phyloP scores from a whole-genome alignment of 2,113 vertebrate genomes.

The Xiphorhynchus elegans region DNA sequence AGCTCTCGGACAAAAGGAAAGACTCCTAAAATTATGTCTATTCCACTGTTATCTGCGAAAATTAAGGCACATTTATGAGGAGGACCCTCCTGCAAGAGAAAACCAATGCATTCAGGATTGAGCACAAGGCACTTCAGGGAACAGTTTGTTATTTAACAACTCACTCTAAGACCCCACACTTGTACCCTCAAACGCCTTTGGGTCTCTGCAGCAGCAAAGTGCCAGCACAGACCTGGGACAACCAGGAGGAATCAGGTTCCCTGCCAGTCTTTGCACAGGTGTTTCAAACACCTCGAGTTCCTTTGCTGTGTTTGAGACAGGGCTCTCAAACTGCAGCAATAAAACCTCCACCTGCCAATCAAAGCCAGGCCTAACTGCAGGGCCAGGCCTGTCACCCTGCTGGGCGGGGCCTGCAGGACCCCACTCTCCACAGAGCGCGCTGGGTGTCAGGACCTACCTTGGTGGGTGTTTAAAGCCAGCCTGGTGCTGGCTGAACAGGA shows the following conservation, averaged over 20 bases:
- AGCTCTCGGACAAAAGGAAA: slow-evolving; percentile 99
- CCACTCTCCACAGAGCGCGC: fast-evolving
- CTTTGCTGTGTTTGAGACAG: background rate
- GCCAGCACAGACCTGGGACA: background rate
- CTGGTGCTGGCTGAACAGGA: background rate
- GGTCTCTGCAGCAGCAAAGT: background rate
- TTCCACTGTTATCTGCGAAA: slow-evolving; percentile 99
- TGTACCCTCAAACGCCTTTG: background rate
- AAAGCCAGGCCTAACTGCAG: background rate
- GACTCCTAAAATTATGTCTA: slow-evolving; percentile 98
- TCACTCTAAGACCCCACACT: background rate
- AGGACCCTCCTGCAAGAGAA: slow-evolving; percentile 96
- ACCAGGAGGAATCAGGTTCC: background rate
- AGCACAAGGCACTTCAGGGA: background rate
- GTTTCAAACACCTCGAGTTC: background rate
- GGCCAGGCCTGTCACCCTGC: background rate
- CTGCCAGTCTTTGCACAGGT: background rate
- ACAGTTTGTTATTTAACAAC: background rate
- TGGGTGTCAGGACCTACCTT: background rate
- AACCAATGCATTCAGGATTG: slow-evolving; percentile 75
- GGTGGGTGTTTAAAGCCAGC: background rate
- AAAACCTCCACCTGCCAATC: background rate
- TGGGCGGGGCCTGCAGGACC: background rate
- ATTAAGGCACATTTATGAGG: slow-evolving; percentile 99
- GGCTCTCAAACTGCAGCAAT: background rate